These are phyloP conservation scores for Corythoichthys intestinalis DNA, from an alignment of 2,113 vertebrate species.

Conservation along the genomic window DNA sequence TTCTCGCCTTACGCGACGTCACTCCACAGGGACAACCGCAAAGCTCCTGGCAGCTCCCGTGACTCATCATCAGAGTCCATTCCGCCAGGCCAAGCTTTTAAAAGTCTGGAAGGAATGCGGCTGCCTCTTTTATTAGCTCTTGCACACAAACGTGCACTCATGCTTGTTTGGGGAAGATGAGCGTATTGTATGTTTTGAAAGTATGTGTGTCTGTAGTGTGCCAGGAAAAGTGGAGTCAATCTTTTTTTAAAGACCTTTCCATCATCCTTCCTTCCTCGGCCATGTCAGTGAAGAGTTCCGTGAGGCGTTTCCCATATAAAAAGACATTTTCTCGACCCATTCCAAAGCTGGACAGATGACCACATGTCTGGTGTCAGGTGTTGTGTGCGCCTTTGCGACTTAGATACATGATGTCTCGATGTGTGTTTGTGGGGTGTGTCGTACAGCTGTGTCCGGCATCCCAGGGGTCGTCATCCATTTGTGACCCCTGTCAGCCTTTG, in stretches of 20 bases:
- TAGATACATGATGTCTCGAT: not conserved
- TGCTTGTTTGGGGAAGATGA: not conserved
- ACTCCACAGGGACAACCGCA: not conserved
- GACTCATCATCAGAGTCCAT: conserved; percentile 1
- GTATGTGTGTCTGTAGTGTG: not conserved
- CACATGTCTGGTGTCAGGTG: not conserved
- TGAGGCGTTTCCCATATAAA: not conserved
- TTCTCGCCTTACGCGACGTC: not conserved
- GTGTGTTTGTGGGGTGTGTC: not conserved
- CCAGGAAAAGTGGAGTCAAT: conserved; percentile 2
- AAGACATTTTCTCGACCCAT: not conserved
- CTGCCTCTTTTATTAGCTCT: conserved; percentile 6
- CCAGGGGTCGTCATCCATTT: not conserved
- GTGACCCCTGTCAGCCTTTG: not conserved
- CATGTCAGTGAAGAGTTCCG: not conserved
- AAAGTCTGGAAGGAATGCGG: conserved; percentile 9
- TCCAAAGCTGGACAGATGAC: not conserved
- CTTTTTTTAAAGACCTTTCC: not conserved
- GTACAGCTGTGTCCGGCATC: not conserved
- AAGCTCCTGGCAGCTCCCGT: conserved; percentile 2
- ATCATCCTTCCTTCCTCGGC: no score
- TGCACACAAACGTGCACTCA: not conserved
- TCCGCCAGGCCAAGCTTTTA: not conserved
- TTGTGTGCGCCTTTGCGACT: not conserved
- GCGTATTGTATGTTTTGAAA: not conserved